Conservation (phyloP, 2,797 vertebrate species). For the Choloepus didactylus region DNA sequence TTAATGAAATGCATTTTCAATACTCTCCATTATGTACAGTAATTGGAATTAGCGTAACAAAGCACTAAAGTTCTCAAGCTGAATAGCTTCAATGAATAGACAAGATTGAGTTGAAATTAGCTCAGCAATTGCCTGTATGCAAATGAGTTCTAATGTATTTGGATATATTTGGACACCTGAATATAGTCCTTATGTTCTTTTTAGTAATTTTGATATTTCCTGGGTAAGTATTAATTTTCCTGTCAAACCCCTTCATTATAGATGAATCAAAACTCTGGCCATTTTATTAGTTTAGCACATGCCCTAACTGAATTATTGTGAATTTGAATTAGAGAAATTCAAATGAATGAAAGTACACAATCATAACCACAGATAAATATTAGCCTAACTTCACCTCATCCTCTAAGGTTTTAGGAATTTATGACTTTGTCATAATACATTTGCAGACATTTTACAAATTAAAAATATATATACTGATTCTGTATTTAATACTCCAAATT, state of each 20-base stretch:
- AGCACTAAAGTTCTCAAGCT: slow-evolving; percentile 31
- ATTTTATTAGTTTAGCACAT: slow-evolving; percentile 59
- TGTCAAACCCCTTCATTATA: slow-evolving; percentile 40
- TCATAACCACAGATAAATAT: slow-evolving; percentile 22
- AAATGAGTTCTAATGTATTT: slow-evolving; percentile 68
- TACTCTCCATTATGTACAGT: slow-evolving; percentile 37
- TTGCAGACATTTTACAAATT: neutral
- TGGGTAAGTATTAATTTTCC: slow-evolving; percentile 61
- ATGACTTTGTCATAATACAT: neutral
- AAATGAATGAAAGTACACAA: neutral
- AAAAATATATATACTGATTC: neutral
- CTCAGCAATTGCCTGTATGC: slow-evolving; percentile 59
- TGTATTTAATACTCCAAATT: neutral
- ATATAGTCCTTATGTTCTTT: slow-evolving; percentile 28
- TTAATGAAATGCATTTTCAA: slow-evolving; percentile 59
- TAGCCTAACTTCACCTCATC: neutral
- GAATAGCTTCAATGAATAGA: slow-evolving; percentile 72
- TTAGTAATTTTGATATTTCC: slow-evolving; percentile 38
- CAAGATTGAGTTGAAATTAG: slow-evolving; percentile 75
- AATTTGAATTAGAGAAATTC: slow-evolving; percentile 61
- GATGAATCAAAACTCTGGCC: slow-evolving; percentile 51
- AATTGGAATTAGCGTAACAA: slow-evolving; percentile 74
- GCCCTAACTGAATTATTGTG: slow-evolving; percentile 2
- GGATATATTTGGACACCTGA: slow-evolving; percentile 8
- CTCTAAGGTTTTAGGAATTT: neutral